Evolutionary conservation across 2,797 vertebrate species (phyloP), one percentile per base, ranked within the genome.

Genomic region (Pristis pectinata): DNA sequence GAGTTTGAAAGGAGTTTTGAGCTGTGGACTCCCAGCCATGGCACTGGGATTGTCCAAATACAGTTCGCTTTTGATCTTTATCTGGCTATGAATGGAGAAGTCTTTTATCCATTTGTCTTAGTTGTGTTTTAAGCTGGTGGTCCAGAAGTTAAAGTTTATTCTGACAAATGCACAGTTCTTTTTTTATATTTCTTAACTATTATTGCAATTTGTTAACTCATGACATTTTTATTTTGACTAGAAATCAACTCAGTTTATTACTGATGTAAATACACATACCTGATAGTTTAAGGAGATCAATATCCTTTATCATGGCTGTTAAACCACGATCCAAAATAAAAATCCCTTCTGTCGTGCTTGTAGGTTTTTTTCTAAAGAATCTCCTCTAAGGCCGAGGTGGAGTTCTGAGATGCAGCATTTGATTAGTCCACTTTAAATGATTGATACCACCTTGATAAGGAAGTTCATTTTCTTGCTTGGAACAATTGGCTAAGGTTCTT

Each of bases 61-160:
- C 92, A 76, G 94, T 94, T 94, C 70, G 94, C 92, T 76, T 94
- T 53, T 94, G 92, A 94, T 70, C 92, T 94, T 76, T 76, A 94
- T 76, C 92, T 94, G 92, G 44, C 49, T 76, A 76, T 15, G 72
- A 94, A 76, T 49, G 27, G 70, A 94, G 70, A 94, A 76, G 56
- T 76, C 92, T 49, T 76, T 76, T 76, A 30, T 76, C 92, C 44
- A 76, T 56, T 17, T 74, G 37, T 93, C 44, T n/a, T 92, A 13
- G 27, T 94, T 74, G 44, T 44, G 67, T 76, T 94, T n/a, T 94
- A 94, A 94, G 30, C 53, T 89, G 56, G 56, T 30, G 34, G 27
- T 27, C 92, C 70, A 72, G 49, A 76, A 94, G 53, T 76, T 70
- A 53, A 56, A 56, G 44, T 94, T 49, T 76, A 56, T 76, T 76